These are phyloP conservation scores for Pectinophora gossypiella DNA, from an alignment of 1,140 invertebrate genomes.

Conservation along the genomic window DNA sequence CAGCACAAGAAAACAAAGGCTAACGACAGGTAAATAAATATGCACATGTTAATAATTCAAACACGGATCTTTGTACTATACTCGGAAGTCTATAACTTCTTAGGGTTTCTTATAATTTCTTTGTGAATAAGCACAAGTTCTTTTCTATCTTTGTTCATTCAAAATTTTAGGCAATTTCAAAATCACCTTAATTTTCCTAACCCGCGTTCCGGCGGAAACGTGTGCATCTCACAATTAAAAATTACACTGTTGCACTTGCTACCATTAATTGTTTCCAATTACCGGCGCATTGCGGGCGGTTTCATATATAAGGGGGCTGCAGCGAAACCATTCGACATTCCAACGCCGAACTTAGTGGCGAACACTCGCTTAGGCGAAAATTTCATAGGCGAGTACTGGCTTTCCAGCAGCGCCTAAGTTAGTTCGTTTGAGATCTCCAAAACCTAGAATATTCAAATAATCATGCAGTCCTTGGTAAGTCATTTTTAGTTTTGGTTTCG, in stretches of 20 bases:
- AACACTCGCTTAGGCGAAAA: constrained; percentile 67
- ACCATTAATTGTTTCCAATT: constrained; percentile 72
- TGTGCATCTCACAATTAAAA: constrained; percentile 3
- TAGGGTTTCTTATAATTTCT: not conserved
- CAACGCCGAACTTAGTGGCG: constrained; percentile 51
- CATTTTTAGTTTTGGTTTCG: constrained; percentile 3
- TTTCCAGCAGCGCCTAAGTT: constrained; percentile 62
- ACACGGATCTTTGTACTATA: no score
- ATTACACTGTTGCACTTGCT: constrained; percentile 42
- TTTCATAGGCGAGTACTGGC: constrained; percentile 66
- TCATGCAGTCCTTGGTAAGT: constrained; percentile 73
- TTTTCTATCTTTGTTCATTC: not conserved
- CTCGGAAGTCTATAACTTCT: not conserved
- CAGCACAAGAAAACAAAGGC: no score
- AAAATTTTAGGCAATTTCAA: not conserved
- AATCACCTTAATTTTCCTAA: not conserved
- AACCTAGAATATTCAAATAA: constrained; percentile 48
- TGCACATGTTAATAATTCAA: no score
- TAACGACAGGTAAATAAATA: no score
- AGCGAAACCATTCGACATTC: constrained; percentile 51
- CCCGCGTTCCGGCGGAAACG: not conserved
- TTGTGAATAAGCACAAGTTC: not conserved
- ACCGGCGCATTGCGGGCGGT: constrained; percentile 46
- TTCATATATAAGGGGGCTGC: constrained; percentile 61
- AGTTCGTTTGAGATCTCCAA: constrained; percentile 73